Conservation (phyloP, 2,113 vertebrate genomes). For the Crotalus horridus region DNA sequence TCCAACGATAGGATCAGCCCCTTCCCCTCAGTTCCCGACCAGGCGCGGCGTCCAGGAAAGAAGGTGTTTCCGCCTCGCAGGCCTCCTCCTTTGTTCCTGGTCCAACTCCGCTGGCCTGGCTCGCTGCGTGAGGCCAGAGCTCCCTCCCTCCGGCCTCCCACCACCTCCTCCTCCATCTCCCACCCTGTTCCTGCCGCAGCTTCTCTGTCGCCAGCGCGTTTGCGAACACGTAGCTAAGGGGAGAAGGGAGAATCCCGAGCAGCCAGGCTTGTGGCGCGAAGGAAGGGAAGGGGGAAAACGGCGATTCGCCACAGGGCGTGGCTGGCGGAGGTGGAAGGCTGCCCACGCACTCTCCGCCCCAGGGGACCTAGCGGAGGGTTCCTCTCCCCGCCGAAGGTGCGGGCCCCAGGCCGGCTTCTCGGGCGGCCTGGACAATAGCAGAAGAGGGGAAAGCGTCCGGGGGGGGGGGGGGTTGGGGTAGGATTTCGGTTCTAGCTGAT, state of each 20-base stretch:
- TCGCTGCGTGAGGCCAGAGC: background rate
- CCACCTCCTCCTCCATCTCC: background rate
- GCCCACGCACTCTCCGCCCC: background rate
- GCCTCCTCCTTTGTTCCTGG: constrained; percentile 23
- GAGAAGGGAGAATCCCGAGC: constrained; percentile 46
- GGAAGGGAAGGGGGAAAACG: background rate
- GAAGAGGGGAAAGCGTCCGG: background rate
- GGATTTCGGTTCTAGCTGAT: constrained; percentile 75
- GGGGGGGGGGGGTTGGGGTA: constrained; percentile 24
- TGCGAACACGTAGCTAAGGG: constrained; percentile 35
- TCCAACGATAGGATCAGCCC: constrained; percentile 5
- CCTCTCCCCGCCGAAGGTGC: background rate
- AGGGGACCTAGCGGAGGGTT: background rate
- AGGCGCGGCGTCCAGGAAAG: background rate
- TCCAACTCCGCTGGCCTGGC: background rate
- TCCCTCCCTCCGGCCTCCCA: background rate
- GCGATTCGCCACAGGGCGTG: constrained; percentile 21
- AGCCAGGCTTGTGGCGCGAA: background rate
- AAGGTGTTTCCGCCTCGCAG: background rate
- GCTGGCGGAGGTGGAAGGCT: background rate
- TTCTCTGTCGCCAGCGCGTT: constrained; percentile 16
- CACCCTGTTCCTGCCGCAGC: background rate
- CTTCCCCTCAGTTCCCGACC: constrained; percentile 5
- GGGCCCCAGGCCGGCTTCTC: background rate
- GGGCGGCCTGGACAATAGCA: background rate